Evolutionary conservation across 1,140 invertebrate genomes (phyloP), one percentile per base, ranked within the genome.

Genomic region (Dolichoris vasculosae): DNA sequence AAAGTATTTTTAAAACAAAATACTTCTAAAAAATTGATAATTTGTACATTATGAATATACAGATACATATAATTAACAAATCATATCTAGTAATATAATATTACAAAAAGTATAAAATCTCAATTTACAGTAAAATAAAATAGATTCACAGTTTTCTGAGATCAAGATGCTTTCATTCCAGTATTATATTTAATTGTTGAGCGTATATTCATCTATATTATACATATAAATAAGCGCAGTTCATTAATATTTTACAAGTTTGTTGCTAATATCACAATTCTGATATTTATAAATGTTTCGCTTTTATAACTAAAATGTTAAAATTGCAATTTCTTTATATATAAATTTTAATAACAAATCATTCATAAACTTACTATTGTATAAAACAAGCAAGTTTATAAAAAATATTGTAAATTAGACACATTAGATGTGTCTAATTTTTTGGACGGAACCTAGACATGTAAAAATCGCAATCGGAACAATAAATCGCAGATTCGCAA

Each of bases 391-490:
- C 48, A 17, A 51, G 15, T 15, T 35, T 3, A 26, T 26, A 77
- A 77, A 17, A 64, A 69, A 35, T 63, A 55, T n/a, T n/a, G n/a
- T 59, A 77, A 77, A 32, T 23, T 32, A 77, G 51, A 40, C 20
- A n/a, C 46, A 79, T n/a, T n/a, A 48, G 35, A 82, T 76, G 67
- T 6, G 75, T 86, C 87, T 89, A 90, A 71, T 91, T 94, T 88
- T 94, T 95, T 15, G 95, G 95, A 88, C 96, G 95, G 90, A 97
- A 97, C 88, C 96, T 95, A 48, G 97, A 97, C 96, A 98, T 97
- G 89, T 98, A 98, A 94, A 97, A 98, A 90, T 98, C 97, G 92
- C 97, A 98, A 91, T 98, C 97, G 26, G 95, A 94, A 92, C 97
- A 98, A 90, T 98, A 98, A 55, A 96, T 94, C 20, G 96, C 95